Evolutionary conservation across 1,140 invertebrate species (phyloP).

Genomic region (Drosophila mayri): DNA sequence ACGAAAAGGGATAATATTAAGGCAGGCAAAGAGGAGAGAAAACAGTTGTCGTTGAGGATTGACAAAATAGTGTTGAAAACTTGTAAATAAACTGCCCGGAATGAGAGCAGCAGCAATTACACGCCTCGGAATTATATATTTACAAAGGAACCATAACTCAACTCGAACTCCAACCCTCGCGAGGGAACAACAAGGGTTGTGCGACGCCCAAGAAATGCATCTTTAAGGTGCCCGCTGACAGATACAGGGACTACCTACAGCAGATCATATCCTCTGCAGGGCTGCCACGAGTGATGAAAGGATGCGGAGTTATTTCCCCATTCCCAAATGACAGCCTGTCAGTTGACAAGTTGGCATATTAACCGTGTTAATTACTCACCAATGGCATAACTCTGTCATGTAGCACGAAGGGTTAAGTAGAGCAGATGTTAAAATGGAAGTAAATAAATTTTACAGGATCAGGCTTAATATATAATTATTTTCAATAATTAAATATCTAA

Average conservation of each 20-base stretch:
- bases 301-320: conserved; percentile 29
- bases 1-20: not conserved
- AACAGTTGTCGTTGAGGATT: conserved; percentile 23
- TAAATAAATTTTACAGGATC: not conserved
- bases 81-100: conserved; percentile 69
- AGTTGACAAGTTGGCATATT: conserved; percentile 51
- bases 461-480: not conserved
- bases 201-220: conserved; percentile 17
- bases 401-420: conserved; percentile 14
- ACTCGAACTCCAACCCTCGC: conserved; percentile 36
- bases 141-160: conserved; percentile 45
- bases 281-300: conserved; percentile 23
- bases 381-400: conserved; percentile 40
- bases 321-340: conserved; percentile 38
- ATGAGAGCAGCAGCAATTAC: conserved; percentile 55
- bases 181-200: conserved; percentile 16
- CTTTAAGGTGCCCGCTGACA: conserved; percentile 49
- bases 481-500: too few species aligned
- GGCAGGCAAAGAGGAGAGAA: conserved; percentile 18
- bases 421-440: conserved; percentile 35
- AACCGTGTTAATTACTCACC: conserved; percentile 55
- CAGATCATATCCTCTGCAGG: conserved; percentile 17
- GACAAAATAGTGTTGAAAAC: conserved; percentile 63
- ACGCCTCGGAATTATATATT: conserved; percentile 48
- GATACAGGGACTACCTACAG: conserved; percentile 47